These are phyloP conservation scores for Nothoprocta pentlandii DNA, from an alignment of 2,113 vertebrate genomes.

Conservation along the genomic window DNA sequence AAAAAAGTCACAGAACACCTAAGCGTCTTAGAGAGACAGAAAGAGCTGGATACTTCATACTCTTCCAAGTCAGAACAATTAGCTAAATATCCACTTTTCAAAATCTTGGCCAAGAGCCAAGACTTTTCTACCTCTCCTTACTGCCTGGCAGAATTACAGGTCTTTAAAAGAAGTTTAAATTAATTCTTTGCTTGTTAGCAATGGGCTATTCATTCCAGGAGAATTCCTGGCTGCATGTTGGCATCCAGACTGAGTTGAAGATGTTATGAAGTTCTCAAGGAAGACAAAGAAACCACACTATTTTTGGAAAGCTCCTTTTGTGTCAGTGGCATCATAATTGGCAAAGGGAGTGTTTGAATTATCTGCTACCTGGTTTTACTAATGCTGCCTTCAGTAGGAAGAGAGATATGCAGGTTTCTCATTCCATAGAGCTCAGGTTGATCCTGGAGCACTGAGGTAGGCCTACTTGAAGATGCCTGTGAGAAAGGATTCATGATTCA, in stretches of 20 bases:
- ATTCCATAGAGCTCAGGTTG: background rate
- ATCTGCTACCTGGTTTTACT: background rate
- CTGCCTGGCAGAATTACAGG: background rate
- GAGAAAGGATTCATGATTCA: accelerated
- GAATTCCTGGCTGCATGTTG: background rate
- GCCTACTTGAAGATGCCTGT: background rate
- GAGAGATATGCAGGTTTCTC: background rate
- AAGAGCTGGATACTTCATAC: background rate
- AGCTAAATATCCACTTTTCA: background rate
- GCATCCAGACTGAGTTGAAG: slow-evolving; percentile 10
- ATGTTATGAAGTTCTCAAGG: background rate
- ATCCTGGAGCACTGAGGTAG: background rate
- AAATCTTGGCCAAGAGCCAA: background rate
- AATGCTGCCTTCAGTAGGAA: background rate
- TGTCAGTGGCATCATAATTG: background rate
- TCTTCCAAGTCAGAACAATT: background rate
- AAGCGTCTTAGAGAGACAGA: background rate
- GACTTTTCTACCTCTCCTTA: background rate
- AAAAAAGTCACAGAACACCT: background rate
- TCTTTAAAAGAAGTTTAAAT: background rate
- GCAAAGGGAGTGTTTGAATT: background rate
- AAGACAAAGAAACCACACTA: background rate
- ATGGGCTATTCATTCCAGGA: background rate
- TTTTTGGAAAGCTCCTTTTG: background rate
- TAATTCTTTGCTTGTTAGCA: background rate